Evolutionary conservation across 2,888 invertebrate genomes (phyloP), one percentile per base, ranked within the genome.

Genomic region (Nyleta sp.): DNA sequence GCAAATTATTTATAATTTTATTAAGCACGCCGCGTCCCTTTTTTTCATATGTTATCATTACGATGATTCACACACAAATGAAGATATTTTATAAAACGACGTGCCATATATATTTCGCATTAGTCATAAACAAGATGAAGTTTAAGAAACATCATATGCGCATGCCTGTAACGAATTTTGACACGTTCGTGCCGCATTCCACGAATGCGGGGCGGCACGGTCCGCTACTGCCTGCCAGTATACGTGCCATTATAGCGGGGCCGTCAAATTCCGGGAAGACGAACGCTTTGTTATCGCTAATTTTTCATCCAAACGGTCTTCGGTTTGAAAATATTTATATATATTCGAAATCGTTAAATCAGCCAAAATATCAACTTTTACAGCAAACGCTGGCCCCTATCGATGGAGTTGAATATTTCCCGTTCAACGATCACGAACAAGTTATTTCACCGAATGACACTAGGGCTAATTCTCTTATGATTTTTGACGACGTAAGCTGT

Each of bases 401-500:
- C 11, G 67, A 79, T 15, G 84, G 59, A 24, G 31, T 73, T 0
- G 8, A 59, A 18, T 73, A 72, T 48, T 80, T 70, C 55, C 53
- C 76, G 1, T 80, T 44, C 20, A 67, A 46, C 35, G 70, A 64
- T 20, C 52, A 78, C 44, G 57, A 71, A 17, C 7, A 53, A 38
- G 71, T 71, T 11, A 59, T 74, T 22, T 8, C 15, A 22, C 38
- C 64, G 7, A 28, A 64, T 13, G 15, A 55, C 10, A 38, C 60
- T 11, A 4, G 10, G 18, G 18, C 20, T 33, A 76, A 76, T 70
- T 68, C 64, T 20, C 81, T 90, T 13, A 84, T 90, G 73, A 87
- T 91, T 52, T 91, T 91, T 77, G 89, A 90, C 80, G 89, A 90
- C 83, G 84, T 90, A 17, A 84, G 85, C 15, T 88, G 86, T 20